A percentile compares a stretch with the other conserved stretches of the same genome.
These are phyloP conservation scores for Neosilurus mollespiculum DNA, from an alignment of 2,797 vertebrate genomes.

Conservation along the genomic window DNA sequence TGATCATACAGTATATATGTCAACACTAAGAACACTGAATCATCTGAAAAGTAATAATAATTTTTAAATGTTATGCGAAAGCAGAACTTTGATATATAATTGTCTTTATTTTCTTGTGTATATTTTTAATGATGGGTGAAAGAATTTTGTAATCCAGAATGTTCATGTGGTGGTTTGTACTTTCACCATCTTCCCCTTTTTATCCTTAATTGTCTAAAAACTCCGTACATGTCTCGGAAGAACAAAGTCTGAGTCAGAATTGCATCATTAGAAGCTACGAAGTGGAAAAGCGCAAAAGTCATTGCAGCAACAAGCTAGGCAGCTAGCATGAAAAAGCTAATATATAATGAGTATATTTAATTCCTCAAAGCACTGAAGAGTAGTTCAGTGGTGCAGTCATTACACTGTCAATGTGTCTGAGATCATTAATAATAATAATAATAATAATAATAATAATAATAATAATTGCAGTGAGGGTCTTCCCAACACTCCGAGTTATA, in stretches of 20 bases:
- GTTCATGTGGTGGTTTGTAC: not conserved
- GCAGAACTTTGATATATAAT: not conserved
- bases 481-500: too few relatives aligned
- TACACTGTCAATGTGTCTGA: not conserved
- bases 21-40: too few relatives aligned
- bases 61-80: not conserved
- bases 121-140: not conserved
- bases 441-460: too few relatives aligned
- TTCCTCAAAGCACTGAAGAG: not conserved
- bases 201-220: too few relatives aligned
- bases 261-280: not conserved
- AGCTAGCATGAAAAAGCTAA: not conserved
- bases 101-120: too few relatives aligned
- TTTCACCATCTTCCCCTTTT: not conserved
- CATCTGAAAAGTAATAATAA: not conserved
- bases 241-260: not conserved
- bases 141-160: not conserved
- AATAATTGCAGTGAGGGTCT: too few relatives aligned
- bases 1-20: too few relatives aligned
- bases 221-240: not conserved
- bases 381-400: not conserved
- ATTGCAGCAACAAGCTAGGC: not conserved
- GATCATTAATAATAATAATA: not conserved
- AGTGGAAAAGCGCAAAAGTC: not conserved
- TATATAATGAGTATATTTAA: not conserved